Evolutionary conservation across 1,140 invertebrate genomes (phyloP).

Genomic region (Cydia strobilella): DNA sequence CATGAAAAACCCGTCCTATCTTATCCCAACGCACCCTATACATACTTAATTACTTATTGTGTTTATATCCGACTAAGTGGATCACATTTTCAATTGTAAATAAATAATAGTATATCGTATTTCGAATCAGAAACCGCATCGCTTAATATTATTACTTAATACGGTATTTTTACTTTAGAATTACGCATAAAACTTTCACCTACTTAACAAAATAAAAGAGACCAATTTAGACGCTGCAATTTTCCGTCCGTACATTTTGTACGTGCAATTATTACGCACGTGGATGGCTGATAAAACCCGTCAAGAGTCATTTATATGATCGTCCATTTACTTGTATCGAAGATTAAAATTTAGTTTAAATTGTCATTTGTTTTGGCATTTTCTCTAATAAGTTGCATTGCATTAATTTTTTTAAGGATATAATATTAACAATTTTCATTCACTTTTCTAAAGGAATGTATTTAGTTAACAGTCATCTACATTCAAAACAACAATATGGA

Average conservation of each 20-base stretch:
- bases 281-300: background rate
- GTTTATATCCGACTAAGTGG: background rate
- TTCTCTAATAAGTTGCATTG: too few species aligned
- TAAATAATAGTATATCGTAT: slow-evolving; percentile 4
- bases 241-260: slow-evolving; percentile 22
- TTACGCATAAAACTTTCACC: slow-evolving; percentile 27
- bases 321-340: too few species aligned
- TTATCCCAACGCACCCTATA: too few species aligned
- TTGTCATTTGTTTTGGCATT: background rate
- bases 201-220: slow-evolving; percentile 30
- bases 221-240: slow-evolving; percentile 4
- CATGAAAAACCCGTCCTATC: too few species aligned
- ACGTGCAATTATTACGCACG: slow-evolving; percentile 29
- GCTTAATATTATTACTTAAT: background rate
- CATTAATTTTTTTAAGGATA: too few species aligned
- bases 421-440: too few species aligned
- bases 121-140: background rate
- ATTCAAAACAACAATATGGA: too few species aligned
- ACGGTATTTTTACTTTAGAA: slow-evolving; percentile 10
- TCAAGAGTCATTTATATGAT: background rate
- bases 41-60: background rate
- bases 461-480: too few species aligned
- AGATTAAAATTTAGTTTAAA: background rate
- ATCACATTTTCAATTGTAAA: background rate
- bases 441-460: too few species aligned